Base-by-base conservation (phyloP, 1,140 invertebrate genomes). In the Thaumatotibia leucotreta region DNA sequence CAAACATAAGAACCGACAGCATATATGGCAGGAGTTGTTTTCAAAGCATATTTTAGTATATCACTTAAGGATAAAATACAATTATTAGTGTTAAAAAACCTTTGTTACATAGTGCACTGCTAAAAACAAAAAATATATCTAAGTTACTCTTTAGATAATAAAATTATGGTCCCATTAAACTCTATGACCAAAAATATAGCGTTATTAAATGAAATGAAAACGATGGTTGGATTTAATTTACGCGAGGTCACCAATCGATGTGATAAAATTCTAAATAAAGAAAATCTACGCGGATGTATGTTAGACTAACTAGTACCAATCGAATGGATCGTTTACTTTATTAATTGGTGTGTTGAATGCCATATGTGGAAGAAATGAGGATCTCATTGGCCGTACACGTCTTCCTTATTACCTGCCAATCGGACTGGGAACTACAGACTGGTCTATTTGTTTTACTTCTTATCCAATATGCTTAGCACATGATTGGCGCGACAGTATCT, bases 281-380 rank as follows among this genome's bases (percentile, higher is more conserved):
- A 65, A 63, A 33, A 32, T 45, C 39, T 20, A 45, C 11, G 11
- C 24, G 52, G 52, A 58, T n/a, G n/a, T n/a, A n/a, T n/a, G n/a
- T n/a, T n/a, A n/a, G n/a, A 58, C 54, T 54, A 4, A 11, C 35
- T 33, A 58, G 39, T 32, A 31, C n/a, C n/a, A n/a, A n/a, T 63
- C 68, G 64, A 67, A 69, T 50, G 69, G 64, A 69, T 68, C 69
- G 71, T 71, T 73, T 73, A 66, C 69, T 35, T 66, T 23, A 66
- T 70, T 66, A 62, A 69, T 70, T 75, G 52, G 52, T 27, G 20
- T 58, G 24, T 2, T 17, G 1, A 4, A 58, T 58, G 11, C 52
- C 52, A n/a, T 58, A 58, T 58, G 24, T 58, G 24, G 52, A 58
- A 8, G 52, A n/a, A 27, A 27, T 27, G 23, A 58, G 24, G 27